These are phyloP conservation scores for Gerris buenoi DNA, from an alignment of 1,140 invertebrate species.

Conservation along the genomic window DNA sequence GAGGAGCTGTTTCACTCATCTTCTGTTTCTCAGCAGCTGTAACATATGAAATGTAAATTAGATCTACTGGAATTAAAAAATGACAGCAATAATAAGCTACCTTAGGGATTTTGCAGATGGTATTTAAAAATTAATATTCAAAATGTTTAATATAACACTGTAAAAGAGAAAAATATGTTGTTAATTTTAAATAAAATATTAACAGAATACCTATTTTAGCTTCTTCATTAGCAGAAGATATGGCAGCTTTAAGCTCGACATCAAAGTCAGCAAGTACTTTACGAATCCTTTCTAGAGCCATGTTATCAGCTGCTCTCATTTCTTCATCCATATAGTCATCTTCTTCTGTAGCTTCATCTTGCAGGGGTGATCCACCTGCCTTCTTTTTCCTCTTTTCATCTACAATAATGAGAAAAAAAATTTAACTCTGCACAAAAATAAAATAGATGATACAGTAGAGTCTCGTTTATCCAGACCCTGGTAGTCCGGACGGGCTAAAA, in stretches of 20 bases:
- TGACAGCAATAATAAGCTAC: too few species aligned
- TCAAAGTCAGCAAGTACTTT: slow-evolving; percentile 69
- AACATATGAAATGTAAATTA: too few species aligned
- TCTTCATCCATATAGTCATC: slow-evolving; percentile 67
- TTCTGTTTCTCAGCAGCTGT: not conserved
- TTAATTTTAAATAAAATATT: too few species aligned
- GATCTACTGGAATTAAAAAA: too few species aligned
- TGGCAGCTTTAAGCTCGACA: slow-evolving; percentile 48
- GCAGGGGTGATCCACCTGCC: slow-evolving; percentile 38
- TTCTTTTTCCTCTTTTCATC: slow-evolving; percentile 43
- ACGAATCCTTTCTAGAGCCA: slow-evolving; percentile 55
- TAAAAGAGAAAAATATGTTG: too few species aligned
- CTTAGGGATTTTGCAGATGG: too few species aligned
- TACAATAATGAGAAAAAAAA: too few species aligned
- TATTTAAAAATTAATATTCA: not conserved
- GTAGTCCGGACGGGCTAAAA: too few species aligned
- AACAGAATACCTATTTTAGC: slow-evolving; percentile 1
- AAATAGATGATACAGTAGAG: too few species aligned
- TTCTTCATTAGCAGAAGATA: not conserved
- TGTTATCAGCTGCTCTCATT: slow-evolving; percentile 53
- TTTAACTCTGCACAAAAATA: too few species aligned
- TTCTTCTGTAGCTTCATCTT: slow-evolving; percentile 40
- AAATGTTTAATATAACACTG: not conserved
- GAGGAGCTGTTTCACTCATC: not conserved
- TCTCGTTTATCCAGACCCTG: too few species aligned